Base-by-base conservation (phyloP, 2,888 invertebrate species). In the Torymus auratus region DNA sequence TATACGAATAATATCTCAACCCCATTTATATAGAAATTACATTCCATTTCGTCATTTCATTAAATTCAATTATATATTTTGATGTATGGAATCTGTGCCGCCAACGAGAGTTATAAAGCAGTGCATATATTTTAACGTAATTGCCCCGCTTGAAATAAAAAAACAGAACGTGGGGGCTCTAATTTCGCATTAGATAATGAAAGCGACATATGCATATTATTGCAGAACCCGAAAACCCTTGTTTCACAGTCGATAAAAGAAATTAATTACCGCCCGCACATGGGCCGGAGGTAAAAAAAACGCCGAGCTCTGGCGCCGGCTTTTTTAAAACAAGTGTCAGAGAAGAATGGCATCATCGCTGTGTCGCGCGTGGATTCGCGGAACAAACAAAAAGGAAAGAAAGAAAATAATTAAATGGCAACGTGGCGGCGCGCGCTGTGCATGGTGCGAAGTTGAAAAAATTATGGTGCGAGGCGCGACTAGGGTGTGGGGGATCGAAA, bases 391-490 rank as follows among this genome's bases (percentile, higher is more conserved):
- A 28, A 62, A n/a, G 1, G 50, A 23, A n/a, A 41, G 10, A 41
- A 52, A 68, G 53, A 20, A 58, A 64, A 78, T 60, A 71, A 78
- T 78, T 78, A 65, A 71, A 60, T 41, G 41, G 41, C 41, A 41
- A 53, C 15, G 71, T 11, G 78, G 65, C 73, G 74, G 81, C 82
- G 83, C 82, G 83, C 74, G 83, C 41, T 41, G 41, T 7, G 41
- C 41, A 53, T 80, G 78, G 58, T 62, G 78, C 77, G 77, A 83
- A 81, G 81, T 78, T 78, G 58, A 71, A 81, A 82, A 84, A 82
- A 68, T 53, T 53, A 69, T 69, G 53, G 55, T 20, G 78, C 75
- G 74, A 80, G 81, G 84, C 83, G 82, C 81, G 81, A 41, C 41
- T 41, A 41, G 79, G 71, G 55, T 61, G 73, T 15, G 53, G 81